Base-by-base conservation (phyloP, 2,113 vertebrate species). In the Lophochroa leadbeateri region DNA sequence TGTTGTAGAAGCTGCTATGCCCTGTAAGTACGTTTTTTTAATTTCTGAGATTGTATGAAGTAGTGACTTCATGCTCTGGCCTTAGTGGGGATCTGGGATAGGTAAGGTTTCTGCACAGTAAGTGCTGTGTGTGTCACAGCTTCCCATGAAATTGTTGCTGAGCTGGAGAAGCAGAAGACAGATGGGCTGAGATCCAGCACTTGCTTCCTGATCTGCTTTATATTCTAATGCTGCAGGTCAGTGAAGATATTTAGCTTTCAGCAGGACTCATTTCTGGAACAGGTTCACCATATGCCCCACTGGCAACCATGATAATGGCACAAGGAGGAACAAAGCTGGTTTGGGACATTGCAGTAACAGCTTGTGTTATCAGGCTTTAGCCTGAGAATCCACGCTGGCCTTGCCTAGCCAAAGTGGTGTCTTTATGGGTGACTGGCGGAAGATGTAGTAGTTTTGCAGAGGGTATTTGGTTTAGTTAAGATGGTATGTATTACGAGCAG, bases 11-110 rank as follows among this genome's bases (percentile, higher is more conserved):
- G 21, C 15, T 55, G 28, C 39, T 17, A 0, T n/a, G 29, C 19
- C 1, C 17, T 37, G 13, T n/a, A 72, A 50, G 37, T 28, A 19
- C 0, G 2, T 18, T 3, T 18, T 3, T 19, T n/a, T 75, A 7
- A 2, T 61, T 77, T 53, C 14, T 11, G 23, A 63, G 39, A 11
- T 5, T 53, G 3, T 33, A 2, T 20, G 18, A 61, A 76, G 20
- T 33, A 47, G 16, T 21, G 27, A n/a, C 25, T 44, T 61, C 29
- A 46, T 65, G 9, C 11, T 33, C 11, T 28, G n/a, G 6, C 28
- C 10, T 23, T 49, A 29, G 9, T 12, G 33, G 74, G n/a, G 7
- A 7, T 35, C 10, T 39, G 5, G 8, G 10, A n/a, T 78, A 25
- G 10, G 11, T 68, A 5, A 19, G 10, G 13, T 68, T 63, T 55